These are phyloP conservation scores for Caretta caretta DNA, from an alignment of 2,113 vertebrate genomes.

Conservation along the genomic window DNA sequence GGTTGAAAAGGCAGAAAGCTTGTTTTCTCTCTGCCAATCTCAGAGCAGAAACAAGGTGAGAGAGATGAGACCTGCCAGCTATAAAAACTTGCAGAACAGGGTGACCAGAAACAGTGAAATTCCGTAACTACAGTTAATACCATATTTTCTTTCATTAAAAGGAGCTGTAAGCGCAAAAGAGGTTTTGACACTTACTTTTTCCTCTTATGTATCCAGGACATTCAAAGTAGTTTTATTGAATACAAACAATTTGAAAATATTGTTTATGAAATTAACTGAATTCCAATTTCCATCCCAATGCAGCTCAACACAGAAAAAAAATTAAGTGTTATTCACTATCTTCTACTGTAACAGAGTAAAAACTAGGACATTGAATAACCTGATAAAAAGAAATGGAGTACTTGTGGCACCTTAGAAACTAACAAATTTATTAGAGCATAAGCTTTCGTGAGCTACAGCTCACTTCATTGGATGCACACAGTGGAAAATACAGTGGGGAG, in stretches of 20 bases:
- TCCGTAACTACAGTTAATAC: background rate
- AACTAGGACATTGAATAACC: background rate
- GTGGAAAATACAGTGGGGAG: too few relatives aligned
- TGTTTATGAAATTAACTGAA: background rate
- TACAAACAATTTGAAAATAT: background rate
- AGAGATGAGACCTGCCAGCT: background rate
- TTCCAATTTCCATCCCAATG: background rate
- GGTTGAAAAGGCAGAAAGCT: background rate
- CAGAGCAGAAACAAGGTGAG: background rate
- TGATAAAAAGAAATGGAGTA: too few relatives aligned
- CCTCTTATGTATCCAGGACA: background rate
- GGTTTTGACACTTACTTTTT: background rate
- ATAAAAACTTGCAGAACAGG: background rate
- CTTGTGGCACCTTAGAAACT: too few relatives aligned
- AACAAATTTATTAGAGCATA: too few relatives aligned
- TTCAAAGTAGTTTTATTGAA: background rate
- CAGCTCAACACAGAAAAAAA: background rate
- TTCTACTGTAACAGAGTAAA: background rate
- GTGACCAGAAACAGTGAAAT: background rate
- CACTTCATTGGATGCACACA: too few relatives aligned
- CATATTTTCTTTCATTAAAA: background rate
- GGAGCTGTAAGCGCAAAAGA: background rate
- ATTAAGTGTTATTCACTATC: background rate
- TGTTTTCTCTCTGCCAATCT: background rate
- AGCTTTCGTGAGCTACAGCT: too few relatives aligned